Base-by-base conservation (phyloP, 2,888 invertebrate species). In the Chaetogeoica ovagalla region DNA sequence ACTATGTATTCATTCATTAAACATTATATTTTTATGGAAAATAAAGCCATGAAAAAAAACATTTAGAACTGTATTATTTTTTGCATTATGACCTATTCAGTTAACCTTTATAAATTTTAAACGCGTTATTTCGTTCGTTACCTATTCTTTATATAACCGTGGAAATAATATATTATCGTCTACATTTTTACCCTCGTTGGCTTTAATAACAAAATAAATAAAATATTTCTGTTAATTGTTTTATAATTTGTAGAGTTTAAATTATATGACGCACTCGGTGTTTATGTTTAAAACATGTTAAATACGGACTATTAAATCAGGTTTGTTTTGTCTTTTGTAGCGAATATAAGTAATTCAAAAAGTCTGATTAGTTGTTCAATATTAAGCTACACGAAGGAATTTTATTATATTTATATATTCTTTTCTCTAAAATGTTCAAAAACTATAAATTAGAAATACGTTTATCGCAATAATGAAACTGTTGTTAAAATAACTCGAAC, bases 281-380 rank as follows among this genome's bases (percentile, higher is more conserved):
- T 52, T 68, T 71, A 21, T 59, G 23, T 71, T 59, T 71, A 59
- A 71, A 71, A 39, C 43, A 13, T 23, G 57, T 43, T 71, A 43
- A 23, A 23, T 59, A 48, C 15, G 43, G 43, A 23, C 23, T 55
- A 59, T 23, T 17, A 43, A 71, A 52, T 30, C 30, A 23, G 21
- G 59, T 59, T 39, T 59, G 7, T 59, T n/a, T 59, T 21, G 70
- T 71, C n/a, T 39, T 43, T 11, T 9, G 57, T 39, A 37, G 39
- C 21, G 23, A 71, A 43, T 43, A 71, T 43, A 71, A 59, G 39
- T 59, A 39, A 59, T 71, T 23, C 43, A 5, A 71, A 37, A 59
- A 59, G 59, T 59, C 43, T 21, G 23, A 43, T 43, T 37, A 37
- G 57, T 21, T 39, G 15, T 57, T 21, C 30, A 30, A n/a, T 6